phyloP scores from a whole-genome alignment of 2,888 invertebrate genomes.

The Amphiduros pacificus region DNA sequence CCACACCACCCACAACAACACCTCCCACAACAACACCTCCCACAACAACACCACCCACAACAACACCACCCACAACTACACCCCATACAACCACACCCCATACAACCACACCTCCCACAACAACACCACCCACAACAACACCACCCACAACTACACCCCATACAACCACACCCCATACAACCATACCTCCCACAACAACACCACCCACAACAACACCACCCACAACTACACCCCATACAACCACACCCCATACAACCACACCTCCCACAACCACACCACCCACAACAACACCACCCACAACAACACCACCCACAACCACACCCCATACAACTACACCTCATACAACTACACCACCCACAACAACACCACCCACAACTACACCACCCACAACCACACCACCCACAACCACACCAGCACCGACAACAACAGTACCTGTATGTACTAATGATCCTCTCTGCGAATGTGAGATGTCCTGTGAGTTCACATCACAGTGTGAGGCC shows the following conservation, averaged over 20 bases:
- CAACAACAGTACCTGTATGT: too few species aligned
- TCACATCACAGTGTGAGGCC: too few species aligned
- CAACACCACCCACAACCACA: not conserved
- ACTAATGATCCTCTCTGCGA: too few species aligned
- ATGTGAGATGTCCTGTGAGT: too few species aligned
- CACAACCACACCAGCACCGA: not conserved
- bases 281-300: not conserved
- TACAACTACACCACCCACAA: not conserved
- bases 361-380: not conserved
- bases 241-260: not conserved
- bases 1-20: not conserved
- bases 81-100: not conserved
- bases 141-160: not conserved
- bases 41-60: not conserved
- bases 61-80: not conserved
- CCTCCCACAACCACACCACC: not conserved
- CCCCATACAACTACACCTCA: not conserved
- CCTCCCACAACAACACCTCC: not conserved
- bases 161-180: not conserved
- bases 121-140: not conserved
- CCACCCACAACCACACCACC: not conserved
- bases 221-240: not conserved
- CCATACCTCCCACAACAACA: not conserved
- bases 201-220: not conserved
- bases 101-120: not conserved